Percentiles rank a stretch among this genome's conserved stretches.
phyloP scores from a whole-genome alignment of 2,113 vertebrate species.

The Periophthalmus modestus region DNA sequence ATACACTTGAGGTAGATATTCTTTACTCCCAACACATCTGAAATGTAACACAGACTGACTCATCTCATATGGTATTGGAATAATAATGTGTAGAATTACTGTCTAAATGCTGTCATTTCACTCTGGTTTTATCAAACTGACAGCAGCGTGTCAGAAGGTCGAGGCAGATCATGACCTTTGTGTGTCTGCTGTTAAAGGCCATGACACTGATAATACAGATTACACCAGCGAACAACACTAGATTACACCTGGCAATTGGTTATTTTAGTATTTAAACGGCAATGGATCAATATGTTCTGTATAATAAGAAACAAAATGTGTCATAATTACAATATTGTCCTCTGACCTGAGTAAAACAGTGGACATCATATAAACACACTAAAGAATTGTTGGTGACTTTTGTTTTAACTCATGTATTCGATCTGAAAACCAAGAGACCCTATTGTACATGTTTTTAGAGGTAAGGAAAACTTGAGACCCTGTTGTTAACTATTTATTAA shows the following conservation, averaged over 20 bases:
- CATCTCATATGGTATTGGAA: neutral
- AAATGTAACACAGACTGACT: neutral
- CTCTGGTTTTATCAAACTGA: neutral
- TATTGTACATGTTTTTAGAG: too few relatives aligned
- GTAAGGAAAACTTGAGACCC: too few relatives aligned
- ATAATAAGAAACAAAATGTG: too few relatives aligned
- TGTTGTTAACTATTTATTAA: too few relatives aligned
- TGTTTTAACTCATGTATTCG: too few relatives aligned
- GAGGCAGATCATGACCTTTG: constrained; percentile 69
- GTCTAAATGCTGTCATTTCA: neutral
- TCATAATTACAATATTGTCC: too few relatives aligned
- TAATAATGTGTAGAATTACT: neutral
- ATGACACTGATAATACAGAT: constrained; percentile 47
- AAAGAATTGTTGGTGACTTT: too few relatives aligned
- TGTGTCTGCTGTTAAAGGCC: constrained; percentile 66
- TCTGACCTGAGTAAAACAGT: too few relatives aligned
- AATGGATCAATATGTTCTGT: neutral
- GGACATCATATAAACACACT: too few relatives aligned
- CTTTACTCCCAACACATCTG: too few relatives aligned
- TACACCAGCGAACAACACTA: neutral
- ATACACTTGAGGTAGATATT: too few relatives aligned
- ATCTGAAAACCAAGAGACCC: too few relatives aligned
- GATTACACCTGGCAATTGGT: neutral
- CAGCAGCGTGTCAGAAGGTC: constrained; percentile 54
- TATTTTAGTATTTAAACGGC: neutral